phyloP scores from a whole-genome alignment of 2,888 invertebrate species.

The Gnatocerus cornutus region DNA sequence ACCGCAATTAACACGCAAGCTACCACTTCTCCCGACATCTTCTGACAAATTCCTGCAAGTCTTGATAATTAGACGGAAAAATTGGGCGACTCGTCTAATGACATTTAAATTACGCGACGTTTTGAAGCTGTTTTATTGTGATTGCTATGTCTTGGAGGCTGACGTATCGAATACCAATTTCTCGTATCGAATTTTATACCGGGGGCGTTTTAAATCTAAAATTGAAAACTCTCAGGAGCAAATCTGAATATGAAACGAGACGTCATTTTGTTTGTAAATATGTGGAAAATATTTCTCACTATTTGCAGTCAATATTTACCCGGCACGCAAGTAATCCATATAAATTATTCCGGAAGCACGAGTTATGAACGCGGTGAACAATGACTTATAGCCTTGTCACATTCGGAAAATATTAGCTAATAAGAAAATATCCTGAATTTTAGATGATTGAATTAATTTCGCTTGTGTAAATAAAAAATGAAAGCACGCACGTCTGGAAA shows the following conservation, averaged over 20 bases:
- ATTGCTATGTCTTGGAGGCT: constrained; percentile 52
- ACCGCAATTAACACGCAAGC: constrained; percentile 33
- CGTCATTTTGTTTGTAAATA: constrained; percentile 58
- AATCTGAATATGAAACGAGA: constrained; percentile 55
- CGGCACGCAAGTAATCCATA: not conserved
- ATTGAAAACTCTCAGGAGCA: constrained; percentile 55
- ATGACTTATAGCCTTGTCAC: constrained; percentile 1
- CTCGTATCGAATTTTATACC: constrained; percentile 54
- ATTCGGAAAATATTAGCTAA: not conserved
- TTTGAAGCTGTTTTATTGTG: constrained; percentile 34
- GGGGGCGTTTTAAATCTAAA: constrained; percentile 53
- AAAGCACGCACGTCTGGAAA: constrained; percentile 29
- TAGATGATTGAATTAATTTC: constrained; percentile 33
- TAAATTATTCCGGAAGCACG: constrained; percentile 11
- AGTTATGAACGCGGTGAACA: not conserved
- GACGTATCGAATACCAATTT: constrained; percentile 56
- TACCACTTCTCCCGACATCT: constrained; percentile 12
- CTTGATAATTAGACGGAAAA: constrained; percentile 18
- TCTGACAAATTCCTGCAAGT: constrained; percentile 22
- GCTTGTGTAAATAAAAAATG: constrained; percentile 10
- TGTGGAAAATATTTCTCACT: constrained; percentile 45
- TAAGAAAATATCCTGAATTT: constrained; percentile 22
- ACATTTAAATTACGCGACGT: constrained; percentile 44
- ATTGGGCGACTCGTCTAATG: constrained; percentile 11
- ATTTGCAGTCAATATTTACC: constrained; percentile 30